phyloP scores from a whole-genome alignment of 2,113 vertebrate genomes.

The Clarias gariepinus region DNA sequence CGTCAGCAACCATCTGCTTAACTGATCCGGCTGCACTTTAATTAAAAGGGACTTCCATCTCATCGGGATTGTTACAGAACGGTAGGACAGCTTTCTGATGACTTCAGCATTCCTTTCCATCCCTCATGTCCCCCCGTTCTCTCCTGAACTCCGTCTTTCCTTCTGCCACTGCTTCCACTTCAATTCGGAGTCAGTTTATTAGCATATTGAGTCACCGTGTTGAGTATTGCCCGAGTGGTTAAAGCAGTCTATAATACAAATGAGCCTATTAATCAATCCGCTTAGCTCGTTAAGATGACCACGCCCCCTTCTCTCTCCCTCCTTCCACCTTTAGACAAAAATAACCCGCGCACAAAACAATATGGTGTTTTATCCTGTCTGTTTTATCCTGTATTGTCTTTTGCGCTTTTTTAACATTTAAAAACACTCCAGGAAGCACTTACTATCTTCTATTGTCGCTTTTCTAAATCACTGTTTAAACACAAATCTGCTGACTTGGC shows the following conservation, averaged over 20 bases:
- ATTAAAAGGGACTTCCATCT: constrained; percentile 82
- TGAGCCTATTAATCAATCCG: constrained; percentile 19
- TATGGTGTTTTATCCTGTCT: background rate
- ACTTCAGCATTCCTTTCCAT: constrained; percentile 78
- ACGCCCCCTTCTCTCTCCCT: background rate
- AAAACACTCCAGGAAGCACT: background rate
- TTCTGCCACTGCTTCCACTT: constrained; percentile 8
- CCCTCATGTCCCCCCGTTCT: constrained; percentile 68
- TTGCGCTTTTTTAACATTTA: background rate
- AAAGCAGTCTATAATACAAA: constrained; percentile 27
- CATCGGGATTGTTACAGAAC: constrained; percentile 76
- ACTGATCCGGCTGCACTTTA: constrained; percentile 81
- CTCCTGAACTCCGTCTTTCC: constrained; percentile 12
- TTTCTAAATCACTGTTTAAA: background rate
- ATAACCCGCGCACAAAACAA: background rate
- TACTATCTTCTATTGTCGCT: background rate
- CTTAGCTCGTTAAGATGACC: background rate
- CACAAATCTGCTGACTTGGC: too few species aligned
- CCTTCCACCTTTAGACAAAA: background rate
- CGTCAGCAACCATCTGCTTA: constrained; percentile 80
- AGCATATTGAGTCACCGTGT: constrained; percentile 13
- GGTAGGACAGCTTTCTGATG: constrained; percentile 75
- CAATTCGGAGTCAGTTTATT: background rate
- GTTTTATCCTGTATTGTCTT: background rate
- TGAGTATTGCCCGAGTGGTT: constrained; percentile 18